Percentiles rank a stretch among this genome's conserved stretches.
phyloP scores from a whole-genome alignment of 2,797 vertebrate genomes.

The Lithobates pipiens region DNA sequence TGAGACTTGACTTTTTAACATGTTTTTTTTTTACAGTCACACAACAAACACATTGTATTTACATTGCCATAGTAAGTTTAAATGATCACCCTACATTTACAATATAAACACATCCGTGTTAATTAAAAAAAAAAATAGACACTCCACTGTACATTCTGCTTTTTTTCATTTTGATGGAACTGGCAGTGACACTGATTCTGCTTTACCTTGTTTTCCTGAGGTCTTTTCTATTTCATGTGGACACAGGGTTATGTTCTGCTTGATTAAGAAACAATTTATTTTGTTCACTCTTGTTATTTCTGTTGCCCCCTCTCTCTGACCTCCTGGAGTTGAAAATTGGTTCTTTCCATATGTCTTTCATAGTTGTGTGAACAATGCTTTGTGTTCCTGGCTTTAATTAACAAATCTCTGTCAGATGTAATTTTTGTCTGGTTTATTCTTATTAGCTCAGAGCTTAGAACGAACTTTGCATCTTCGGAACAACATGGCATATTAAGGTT shows the following conservation, averaged over 20 bases:
- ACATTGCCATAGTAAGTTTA: neutral
- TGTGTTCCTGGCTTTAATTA: constrained; percentile 59
- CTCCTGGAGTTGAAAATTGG: constrained; percentile 60
- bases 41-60: no score
- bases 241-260: constrained; percentile 60
- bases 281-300: constrained; percentile 59
- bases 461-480: constrained; percentile 25
- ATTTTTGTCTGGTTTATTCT: constrained; percentile 52
- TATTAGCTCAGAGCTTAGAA: constrained; percentile 49
- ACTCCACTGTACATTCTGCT: neutral
- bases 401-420: constrained; percentile 59
- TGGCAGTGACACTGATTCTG: constrained; percentile 43
- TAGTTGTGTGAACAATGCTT: constrained; percentile 58
- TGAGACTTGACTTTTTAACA: no score
- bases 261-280: constrained; percentile 62
- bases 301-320: constrained; percentile 55
- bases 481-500: constrained; percentile 9
- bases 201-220: constrained; percentile 45
- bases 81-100: neutral
- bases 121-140: neutral
- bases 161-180: constrained; percentile 40
- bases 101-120: neutral
- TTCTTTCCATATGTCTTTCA: constrained; percentile 61
- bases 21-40: no score
- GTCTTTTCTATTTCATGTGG: constrained; percentile 57